These are phyloP conservation scores for Balaeniceps rex DNA, from an alignment of 2,113 vertebrate species.

Conservation along the genomic window DNA sequence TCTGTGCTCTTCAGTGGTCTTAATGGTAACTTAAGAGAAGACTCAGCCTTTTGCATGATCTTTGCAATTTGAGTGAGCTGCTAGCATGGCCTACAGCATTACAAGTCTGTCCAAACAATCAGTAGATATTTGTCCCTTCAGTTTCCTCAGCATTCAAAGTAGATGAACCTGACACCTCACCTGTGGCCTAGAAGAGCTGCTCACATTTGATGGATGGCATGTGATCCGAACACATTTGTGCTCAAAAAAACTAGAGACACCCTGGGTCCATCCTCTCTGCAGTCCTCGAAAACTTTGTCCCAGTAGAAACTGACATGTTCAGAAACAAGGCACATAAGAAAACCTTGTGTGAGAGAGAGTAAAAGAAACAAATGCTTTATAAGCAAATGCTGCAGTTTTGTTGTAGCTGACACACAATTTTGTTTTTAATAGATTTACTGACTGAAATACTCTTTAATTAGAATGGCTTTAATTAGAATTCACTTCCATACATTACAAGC, in stretches of 20 bases:
- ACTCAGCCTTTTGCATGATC: not conserved
- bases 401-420: not conserved
- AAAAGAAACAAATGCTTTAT: not conserved
- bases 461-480: conserved; percentile 1
- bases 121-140: not conserved
- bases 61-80: not conserved
- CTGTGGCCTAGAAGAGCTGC: not conserved
- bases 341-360: not conserved
- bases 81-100: not conserved
- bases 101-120: not conserved
- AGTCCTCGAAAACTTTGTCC: not conserved
- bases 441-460: conserved; percentile 16
- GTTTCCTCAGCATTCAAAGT: not conserved
- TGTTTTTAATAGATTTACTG: not conserved
- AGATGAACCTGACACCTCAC: not conserved
- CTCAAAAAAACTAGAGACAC: not conserved
- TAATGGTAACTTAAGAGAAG: not conserved
- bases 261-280: not conserved
- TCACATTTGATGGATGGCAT: not conserved
- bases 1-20: not conserved
- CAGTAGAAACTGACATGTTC: not conserved
- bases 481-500: not conserved
- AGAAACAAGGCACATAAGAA: not conserved
- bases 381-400: not conserved
- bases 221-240: not conserved